phyloP scores from a whole-genome alignment of 2,797 vertebrate genomes.

The Prunella strophiata region DNA sequence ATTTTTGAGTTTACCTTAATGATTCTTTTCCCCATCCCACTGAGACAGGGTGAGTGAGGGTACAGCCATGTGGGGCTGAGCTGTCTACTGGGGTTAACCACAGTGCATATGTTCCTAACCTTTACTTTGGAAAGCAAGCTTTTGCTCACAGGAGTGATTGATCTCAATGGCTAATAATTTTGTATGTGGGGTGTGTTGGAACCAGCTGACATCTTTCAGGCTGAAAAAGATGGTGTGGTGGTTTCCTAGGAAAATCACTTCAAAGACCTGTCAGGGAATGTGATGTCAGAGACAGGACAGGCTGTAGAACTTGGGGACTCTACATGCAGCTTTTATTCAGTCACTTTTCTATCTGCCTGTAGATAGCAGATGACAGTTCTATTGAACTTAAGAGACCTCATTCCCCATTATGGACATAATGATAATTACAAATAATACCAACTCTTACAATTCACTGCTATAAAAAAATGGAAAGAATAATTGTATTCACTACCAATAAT shows the following conservation, averaged over 20 bases:
- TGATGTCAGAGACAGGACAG: neutral
- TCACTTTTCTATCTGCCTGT: neutral
- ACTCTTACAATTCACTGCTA: neutral
- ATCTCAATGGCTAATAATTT: neutral
- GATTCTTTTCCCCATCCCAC: neutral
- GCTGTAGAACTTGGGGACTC: neutral
- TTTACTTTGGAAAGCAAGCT: neutral
- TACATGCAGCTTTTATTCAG: neutral
- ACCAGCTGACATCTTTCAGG: neutral
- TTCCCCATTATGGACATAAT: neutral
- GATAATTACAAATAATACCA: neutral
- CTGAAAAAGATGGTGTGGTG: neutral
- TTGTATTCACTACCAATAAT: neutral
- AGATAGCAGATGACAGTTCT: neutral
- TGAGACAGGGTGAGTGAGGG: accelerated
- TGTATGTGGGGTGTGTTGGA: neutral
- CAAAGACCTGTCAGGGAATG: neutral
- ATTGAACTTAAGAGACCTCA: neutral
- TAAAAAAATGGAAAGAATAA: neutral
- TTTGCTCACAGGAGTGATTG: neutral
- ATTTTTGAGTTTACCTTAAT: neutral
- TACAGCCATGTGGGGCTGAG: accelerated
- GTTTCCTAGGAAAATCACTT: neutral
- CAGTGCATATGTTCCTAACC: neutral
- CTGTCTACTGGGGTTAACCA: neutral